These are phyloP conservation scores for Drosophila fuyamai DNA, from an alignment of 1,140 invertebrate species.

Conservation along the genomic window DNA sequence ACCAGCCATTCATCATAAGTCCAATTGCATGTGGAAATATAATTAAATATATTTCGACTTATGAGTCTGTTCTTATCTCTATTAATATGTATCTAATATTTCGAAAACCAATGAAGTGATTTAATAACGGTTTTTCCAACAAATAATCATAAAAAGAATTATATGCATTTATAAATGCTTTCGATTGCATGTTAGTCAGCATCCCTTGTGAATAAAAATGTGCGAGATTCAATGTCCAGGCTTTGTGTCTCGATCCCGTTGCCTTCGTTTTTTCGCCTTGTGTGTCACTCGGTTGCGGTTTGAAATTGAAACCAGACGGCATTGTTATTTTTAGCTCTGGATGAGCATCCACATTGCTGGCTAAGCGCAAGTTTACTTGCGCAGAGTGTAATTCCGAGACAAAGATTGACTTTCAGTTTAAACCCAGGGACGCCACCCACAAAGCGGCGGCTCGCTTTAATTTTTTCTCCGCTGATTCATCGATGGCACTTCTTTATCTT, in stretches of 20 bases:
- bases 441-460: conserved; percentile 5
- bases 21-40: not conserved
- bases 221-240: conserved; percentile 43
- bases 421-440: conserved; percentile 22
- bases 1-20: not conserved
- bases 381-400: not conserved
- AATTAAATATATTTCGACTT: too few relatives aligned
- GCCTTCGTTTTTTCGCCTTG: conserved; percentile 51
- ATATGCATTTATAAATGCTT: not conserved
- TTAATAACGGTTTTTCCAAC: not conserved
- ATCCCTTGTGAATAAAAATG: conserved; percentile 23
- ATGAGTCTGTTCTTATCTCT: too few relatives aligned
- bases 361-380: not conserved
- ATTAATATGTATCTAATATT: too few relatives aligned
- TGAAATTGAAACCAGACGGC: conserved; percentile 66
- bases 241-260: conserved; percentile 35
- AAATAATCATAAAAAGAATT: not conserved
- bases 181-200: not conserved
- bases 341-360: conserved; percentile 13
- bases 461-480: conserved; percentile 30
- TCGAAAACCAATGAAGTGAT: not conserved
- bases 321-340: conserved; percentile 61
- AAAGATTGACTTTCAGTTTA: conserved; percentile 42
- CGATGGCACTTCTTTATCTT: conserved; percentile 20
- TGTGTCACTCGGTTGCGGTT: conserved; percentile 72